Evolutionary conservation across 2,797 vertebrate genomes (phyloP), one percentile per base, ranked within the genome.

Genomic region (Sylvilagus floridanus): DNA sequence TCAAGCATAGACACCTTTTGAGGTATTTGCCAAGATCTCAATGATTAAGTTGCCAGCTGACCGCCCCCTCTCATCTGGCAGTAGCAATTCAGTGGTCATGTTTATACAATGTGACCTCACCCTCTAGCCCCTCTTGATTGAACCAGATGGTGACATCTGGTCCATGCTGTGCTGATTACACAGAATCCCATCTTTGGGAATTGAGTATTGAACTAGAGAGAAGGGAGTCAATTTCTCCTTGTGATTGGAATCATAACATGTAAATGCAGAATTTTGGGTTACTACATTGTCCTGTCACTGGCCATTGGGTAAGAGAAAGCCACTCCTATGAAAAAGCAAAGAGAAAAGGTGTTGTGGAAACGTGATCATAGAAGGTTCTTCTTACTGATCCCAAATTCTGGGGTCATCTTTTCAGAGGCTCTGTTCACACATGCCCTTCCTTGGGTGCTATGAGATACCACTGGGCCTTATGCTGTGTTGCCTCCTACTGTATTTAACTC

Each of bases 151-250:
- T 50, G n/a, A 92, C 66, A 84, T 57, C 30, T 77, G 72, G 42
- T 54, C n/a, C 54, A 19, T 22, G 54, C 11, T 52, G 13, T 52
- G 79, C 24, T 77, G 71, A 92, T 95, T 52, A 95, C 32, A 92
- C 77, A 95, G n/a, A 85, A 66, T 9, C 60, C 16, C 8, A 71
- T 26, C 7, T 32, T 79, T 16, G 37, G 84, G 54, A 84, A 83
- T 0, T 75, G 28, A 87, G 54, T 72, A 71, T 0, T 30, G 10
- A 97, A 93, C 54, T 26, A 72, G 21, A 84, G 22, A 83, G 69
- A 88, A 1, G 42, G 22, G 14, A 65, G 52, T 90, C 63, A 26
- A 5, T 65, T 22, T 71, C 30, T 71, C 13, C 42, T 52, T 54
- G 24, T 32, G 52, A 54, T 54, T 16, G 24, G 57, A 84, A 62